Conservation (phyloP, 2,797 vertebrate genomes). For the Scyliorhinus canicula region DNA sequence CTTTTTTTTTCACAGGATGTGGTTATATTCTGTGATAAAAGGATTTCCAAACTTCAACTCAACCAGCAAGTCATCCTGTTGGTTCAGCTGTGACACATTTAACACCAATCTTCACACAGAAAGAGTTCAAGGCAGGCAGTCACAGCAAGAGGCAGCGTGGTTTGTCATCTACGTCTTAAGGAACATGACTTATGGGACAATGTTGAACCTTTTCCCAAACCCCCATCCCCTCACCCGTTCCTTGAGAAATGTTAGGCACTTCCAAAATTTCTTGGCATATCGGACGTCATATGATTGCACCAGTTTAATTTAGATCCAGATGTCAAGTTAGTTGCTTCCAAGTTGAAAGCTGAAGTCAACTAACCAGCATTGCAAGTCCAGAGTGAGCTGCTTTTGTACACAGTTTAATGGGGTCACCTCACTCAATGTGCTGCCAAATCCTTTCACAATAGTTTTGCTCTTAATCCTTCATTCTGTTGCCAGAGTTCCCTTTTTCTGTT, state of each 20-base stretch:
- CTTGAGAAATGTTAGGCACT: neutral
- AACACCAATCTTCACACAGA: neutral
- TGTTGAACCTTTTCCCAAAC: neutral
- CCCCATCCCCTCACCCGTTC: neutral
- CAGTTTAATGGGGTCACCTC: neutral
- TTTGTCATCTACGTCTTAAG: neutral
- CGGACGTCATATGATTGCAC: neutral
- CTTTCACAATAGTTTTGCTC: neutral
- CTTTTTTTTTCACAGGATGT: neutral
- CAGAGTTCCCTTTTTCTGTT: neutral
- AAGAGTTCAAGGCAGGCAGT: neutral
- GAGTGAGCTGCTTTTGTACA: neutral
- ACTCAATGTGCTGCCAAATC: neutral
- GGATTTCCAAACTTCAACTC: neutral
- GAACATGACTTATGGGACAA: neutral
- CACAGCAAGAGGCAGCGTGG: neutral
- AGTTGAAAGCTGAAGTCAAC: neutral
- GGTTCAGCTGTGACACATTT: neutral
- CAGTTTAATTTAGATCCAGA: constrained; percentile 1
- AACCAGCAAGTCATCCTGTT: neutral
- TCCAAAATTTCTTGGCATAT: neutral
- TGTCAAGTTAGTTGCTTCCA: neutral
- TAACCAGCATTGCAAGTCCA: neutral
- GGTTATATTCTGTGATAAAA: neutral
- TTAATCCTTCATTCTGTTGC: neutral